Base-by-base conservation (phyloP, 2,113 vertebrate genomes). In the Rana temporaria region DNA sequence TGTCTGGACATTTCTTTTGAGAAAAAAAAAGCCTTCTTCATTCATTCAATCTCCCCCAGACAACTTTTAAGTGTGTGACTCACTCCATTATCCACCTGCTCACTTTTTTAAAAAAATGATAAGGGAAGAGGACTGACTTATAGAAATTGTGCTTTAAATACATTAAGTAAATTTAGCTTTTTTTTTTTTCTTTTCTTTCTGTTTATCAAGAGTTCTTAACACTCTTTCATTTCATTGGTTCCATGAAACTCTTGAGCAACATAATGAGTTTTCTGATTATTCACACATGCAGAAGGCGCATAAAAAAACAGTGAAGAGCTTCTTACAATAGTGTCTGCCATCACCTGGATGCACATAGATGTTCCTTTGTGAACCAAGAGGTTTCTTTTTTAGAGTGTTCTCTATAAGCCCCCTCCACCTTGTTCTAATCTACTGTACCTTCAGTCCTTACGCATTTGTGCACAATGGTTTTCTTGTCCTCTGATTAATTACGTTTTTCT, bases 191-290 rank as follows among this genome's bases (percentile, higher is more conserved):
- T 88, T 64, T 60, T 30, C 38, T 52, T 63, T 26, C 62, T 26
- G 70, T 81, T 73, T 92, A 92, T 90, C 85, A 88, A 92, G 92
- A 88, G 89, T 86, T 88, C 91, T 78, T 78, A 92, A 92, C 87
- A 88, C 86, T 87, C 91, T 74, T 75, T 82, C 56, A 83, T 83
- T 48, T 60, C 63, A 76, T 83, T 76, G 72, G 63, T 74, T 68
- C 24, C 89, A 91, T 90, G 91, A 91, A 91, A 91, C 90, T 90
- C 91, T 93, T 89, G 85, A 93, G 92, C 82, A 91, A 90, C 90
- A 92, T 94, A 94, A 92, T 94, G 89, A 90, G 88, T 89, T 92
- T 90, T 92, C 17, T 94, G 92, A 92, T 93, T 94, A 92, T 95
- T 94, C 92, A 92, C 91, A 94, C 92, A 90, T 92, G 89, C 55